These are phyloP conservation scores for Drosophila santomea DNA, from an alignment of 1,140 invertebrate species.

Conservation along the genomic window DNA sequence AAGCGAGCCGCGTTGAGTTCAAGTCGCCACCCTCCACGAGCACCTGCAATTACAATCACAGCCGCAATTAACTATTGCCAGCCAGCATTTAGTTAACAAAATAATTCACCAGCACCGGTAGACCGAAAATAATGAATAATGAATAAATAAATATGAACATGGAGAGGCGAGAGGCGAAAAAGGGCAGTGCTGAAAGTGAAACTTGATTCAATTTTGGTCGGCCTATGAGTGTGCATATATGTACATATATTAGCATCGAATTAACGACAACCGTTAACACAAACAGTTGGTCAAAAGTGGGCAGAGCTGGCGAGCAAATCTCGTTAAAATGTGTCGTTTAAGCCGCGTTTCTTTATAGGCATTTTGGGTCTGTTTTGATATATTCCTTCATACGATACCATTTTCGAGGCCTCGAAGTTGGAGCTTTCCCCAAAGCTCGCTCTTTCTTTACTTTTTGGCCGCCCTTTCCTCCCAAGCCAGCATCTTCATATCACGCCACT, in stretches of 20 bases:
- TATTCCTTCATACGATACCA: conserved; percentile 17
- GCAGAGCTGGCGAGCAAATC: conserved; percentile 22
- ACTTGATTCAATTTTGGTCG: conserved; percentile 29
- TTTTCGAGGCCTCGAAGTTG: not conserved
- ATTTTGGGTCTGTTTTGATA: conserved; percentile 14
- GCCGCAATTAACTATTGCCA: conserved; percentile 31
- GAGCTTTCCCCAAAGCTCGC: conserved; percentile 13
- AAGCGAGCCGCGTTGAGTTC: conserved; percentile 10
- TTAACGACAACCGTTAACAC: conserved; percentile 44
- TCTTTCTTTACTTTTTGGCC: not conserved
- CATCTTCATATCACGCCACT: conserved; percentile 51
- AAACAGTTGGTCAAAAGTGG: conserved; percentile 22
- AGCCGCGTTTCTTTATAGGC: conserved; percentile 27
- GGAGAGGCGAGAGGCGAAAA: not conserved
- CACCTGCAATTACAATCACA: conserved; percentile 20
- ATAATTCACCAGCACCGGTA: conserved; percentile 2
- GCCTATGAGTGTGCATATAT: conserved; percentile 11
- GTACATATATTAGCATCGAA: conserved; percentile 40
- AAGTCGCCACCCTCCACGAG: conserved; percentile 15
- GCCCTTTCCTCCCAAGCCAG: not conserved
- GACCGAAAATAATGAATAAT: not conserved
- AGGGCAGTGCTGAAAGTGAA: conserved; percentile 28
- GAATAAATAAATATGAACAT: conserved; percentile 9
- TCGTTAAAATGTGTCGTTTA: conserved; percentile 38
- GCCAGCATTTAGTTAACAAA: conserved; percentile 35